Percentiles rank a stretch among this genome's conserved stretches.
These are phyloP conservation scores for Melozone crissalis DNA, from an alignment of 2,113 vertebrate species.

Conservation along the genomic window DNA sequence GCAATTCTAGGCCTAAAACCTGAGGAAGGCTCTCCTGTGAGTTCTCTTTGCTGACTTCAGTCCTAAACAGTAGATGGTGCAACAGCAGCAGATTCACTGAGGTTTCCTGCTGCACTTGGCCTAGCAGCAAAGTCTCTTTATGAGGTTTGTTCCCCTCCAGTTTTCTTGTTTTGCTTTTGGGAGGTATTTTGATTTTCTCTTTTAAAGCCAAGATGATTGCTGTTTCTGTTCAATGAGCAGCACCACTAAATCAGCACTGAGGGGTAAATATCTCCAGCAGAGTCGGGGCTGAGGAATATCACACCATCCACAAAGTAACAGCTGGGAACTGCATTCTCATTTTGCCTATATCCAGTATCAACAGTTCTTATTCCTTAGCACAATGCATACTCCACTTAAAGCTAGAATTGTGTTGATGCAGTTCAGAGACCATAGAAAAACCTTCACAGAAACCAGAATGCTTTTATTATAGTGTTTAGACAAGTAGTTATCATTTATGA, in stretches of 20 bases:
- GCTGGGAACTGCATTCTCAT: background rate
- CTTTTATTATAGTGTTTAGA: constrained; percentile 35
- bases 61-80: background rate
- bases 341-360: background rate
- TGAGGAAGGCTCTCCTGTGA: background rate
- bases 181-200: background rate
- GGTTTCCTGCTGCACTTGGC: background rate
- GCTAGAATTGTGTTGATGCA: background rate
- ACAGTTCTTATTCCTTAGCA: background rate
- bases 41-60: background rate
- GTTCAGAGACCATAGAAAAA: constrained; percentile 7
- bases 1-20: background rate
- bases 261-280: background rate
- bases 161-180: background rate
- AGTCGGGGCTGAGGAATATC: background rate
- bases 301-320: background rate
- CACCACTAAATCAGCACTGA: background rate
- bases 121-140: background rate
- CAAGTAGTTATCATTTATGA: background rate
- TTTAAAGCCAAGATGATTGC: background rate
- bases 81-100: background rate
- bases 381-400: background rate
- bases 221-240: background rate
- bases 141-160: background rate
- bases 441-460: background rate